Evolutionary conservation across 2,797 vertebrate species (phyloP), one percentile per base, ranked within the genome.

Genomic region (Clarias platycephalus): DNA sequence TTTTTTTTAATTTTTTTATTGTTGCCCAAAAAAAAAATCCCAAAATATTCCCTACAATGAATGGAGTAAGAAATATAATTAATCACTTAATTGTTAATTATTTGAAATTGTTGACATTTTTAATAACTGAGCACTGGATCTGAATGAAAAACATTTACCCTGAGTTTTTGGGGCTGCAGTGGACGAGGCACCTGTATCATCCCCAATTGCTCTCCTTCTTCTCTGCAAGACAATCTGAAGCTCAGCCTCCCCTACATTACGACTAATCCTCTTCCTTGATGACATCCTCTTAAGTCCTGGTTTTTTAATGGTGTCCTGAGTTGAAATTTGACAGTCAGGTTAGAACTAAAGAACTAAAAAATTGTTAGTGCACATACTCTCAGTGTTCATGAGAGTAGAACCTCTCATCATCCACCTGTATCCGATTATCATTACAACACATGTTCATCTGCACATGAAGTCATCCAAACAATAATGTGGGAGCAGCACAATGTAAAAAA

Each of bases 221-320:
- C 94, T 95, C 90, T 94, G 95, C 64, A 97, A 92, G 55, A 96
- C 92, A 80, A 86, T 70, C 84, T 92, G 91, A 37, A 97, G 94
- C 92, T 97, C 96, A 0, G 75, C 63, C 20, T 94, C 94, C 0
- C 85, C 88, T 0, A 91, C 85, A 5, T 91, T 91, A 18, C 86
- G 87, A 79, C 91, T 91, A 3, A 84, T 40, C 4, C 85, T 90
- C 20, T 89, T 92, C 20, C 91, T 89, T 18, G 93, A 92, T 0
- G 88, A 82, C 1, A 10, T 86, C n/a, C 85, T 49, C 82, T 87
- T 91, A 55, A 77, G 88, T 6, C 78, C 81, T 22, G 83, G 88
- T 12, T 60, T 90, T 62, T 91, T 95, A 24, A 92, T 83, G 64
- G 90, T 88, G 22, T 91, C 90, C 96, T 97, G 79, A 57, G 3